Evolutionary conservation across 2,797 vertebrate species (phyloP).

Genomic region (Phoeniculus purpureus): DNA sequence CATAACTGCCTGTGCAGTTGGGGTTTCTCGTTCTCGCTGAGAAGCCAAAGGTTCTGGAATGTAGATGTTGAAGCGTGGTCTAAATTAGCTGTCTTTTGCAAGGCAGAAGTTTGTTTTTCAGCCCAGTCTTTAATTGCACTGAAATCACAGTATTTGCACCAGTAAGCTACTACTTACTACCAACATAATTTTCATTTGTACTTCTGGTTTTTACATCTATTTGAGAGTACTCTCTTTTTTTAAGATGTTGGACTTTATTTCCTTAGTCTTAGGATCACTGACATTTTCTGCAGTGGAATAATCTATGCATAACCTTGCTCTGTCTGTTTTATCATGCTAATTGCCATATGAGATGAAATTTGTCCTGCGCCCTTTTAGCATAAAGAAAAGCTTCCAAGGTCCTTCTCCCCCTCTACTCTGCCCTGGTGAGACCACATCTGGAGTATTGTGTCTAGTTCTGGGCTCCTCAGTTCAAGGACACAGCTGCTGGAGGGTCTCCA

Average conservation of each 20-base stretch:
- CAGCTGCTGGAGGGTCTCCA: too few species aligned
- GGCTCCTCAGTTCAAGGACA: too few species aligned
- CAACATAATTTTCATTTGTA: conserved; percentile 37
- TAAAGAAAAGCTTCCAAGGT: not conserved
- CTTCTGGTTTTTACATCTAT: not conserved
- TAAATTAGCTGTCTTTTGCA: conserved; percentile 55
- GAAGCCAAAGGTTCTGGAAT: not conserved
- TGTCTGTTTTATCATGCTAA: not conserved
- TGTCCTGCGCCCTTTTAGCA: not conserved
- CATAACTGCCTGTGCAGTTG: not conserved
- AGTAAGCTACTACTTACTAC: conserved; percentile 42
- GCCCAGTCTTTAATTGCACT: conserved; percentile 35
- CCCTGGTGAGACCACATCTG: too few species aligned
- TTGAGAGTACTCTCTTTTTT: not conserved
- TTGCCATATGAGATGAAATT: not conserved
- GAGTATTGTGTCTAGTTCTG: too few species aligned
- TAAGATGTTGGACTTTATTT: not conserved
- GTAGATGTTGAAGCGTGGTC: conserved; percentile 34
- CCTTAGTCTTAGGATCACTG: not conserved
- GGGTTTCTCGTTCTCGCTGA: not conserved
- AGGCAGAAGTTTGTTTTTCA: conserved; percentile 62
- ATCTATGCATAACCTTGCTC: not conserved
- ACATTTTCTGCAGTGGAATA: not conserved
- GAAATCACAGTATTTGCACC: conserved; percentile 40
- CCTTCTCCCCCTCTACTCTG: too few species aligned